Evolutionary conservation across 2,888 invertebrate species (phyloP).

Genomic region (Drosophila yooni): DNA sequence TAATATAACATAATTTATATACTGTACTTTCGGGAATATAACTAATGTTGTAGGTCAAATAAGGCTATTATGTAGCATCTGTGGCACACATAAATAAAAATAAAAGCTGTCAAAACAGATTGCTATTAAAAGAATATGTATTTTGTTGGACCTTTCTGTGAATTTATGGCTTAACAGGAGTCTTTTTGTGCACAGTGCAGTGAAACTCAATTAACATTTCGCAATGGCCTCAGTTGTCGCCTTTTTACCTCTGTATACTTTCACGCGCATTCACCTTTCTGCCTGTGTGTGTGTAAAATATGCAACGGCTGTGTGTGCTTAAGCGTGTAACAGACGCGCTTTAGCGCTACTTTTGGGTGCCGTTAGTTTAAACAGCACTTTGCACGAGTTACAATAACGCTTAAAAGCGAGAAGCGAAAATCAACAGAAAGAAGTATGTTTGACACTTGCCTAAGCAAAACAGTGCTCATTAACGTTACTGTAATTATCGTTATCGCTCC

Average conservation of each 20-base stretch:
- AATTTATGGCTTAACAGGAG: neutral
- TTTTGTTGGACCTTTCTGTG: neutral
- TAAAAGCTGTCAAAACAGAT: neutral
- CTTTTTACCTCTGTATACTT: slow-evolving; percentile 47
- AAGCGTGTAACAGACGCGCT: slow-evolving; percentile 30
- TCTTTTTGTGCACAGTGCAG: slow-evolving; percentile 1
- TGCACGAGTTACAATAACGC: slow-evolving; percentile 26
- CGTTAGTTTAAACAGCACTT: slow-evolving; percentile 19
- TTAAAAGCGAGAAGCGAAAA: slow-evolving; percentile 22
- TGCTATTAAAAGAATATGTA: neutral
- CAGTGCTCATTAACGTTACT: slow-evolving; percentile 14
- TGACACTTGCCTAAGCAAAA: slow-evolving; percentile 17
- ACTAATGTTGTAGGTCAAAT: neutral
- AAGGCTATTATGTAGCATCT: neutral
- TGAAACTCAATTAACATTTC: slow-evolving; percentile 46
- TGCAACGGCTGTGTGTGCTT: slow-evolving; percentile 24
- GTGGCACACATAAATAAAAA: neutral
- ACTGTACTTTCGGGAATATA: neutral
- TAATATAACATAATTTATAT: neutral
- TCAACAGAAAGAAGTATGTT: slow-evolving; percentile 17
- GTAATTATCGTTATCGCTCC: slow-evolving; percentile 33
- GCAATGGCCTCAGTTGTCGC: slow-evolving; percentile 16
- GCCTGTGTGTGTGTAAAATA: slow-evolving; percentile 15
- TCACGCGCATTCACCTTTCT: slow-evolving; percentile 34
- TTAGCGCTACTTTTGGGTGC: slow-evolving; percentile 37